Base-by-base conservation (phyloP, 2,888 invertebrate species). In the Tetrapedia diversipes region DNA sequence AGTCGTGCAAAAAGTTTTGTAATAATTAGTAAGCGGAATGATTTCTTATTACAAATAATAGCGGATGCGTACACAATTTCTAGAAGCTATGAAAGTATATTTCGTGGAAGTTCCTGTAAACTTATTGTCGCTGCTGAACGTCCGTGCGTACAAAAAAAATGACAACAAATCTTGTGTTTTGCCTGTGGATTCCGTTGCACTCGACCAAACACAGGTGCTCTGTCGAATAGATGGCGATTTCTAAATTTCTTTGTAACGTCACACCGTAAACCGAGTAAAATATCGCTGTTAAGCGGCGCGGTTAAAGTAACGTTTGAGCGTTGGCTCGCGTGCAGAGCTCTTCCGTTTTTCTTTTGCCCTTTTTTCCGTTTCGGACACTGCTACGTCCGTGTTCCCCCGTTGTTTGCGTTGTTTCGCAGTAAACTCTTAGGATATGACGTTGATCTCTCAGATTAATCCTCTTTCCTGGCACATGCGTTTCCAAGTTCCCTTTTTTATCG, bases 271-370 rank as follows among this genome's bases (percentile, higher is more conserved):
- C 34, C 24, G 39, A 24, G 59, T 39, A 19, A 56, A 70, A 64
- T 60, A 45, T 63, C 27, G 51, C n/a, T 4, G 63, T 29, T 59
- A 41, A 53, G 47, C 39, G 39, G n/a, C 7, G 54, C 11, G 43
- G 63, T 74, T 59, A 39, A 37, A 24, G 59, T 29, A 37, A 67
- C 34, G 61, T 49, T 39, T 24, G n/a, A 41, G 43, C 45, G 32
- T 32, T 32, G 7, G 37, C 10, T 61, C 47, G 41, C 37, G 24
- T 41, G 34, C 43, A 2, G 29, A 16, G 24, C 24, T 54, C 16
- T 24, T 4, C 39, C 11, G 11, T 32, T 14, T n/a, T 24, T 51
- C 7, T n/a, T 19, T 37, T 11, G 11, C 6, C 14, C 14, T 22
- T 1, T 19, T n/a, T 47, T 56, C n/a, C 10, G 7, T 29, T 41